phyloP scores from a whole-genome alignment of 2,797 vertebrate species.

The Arctocebus calabarensis region DNA sequence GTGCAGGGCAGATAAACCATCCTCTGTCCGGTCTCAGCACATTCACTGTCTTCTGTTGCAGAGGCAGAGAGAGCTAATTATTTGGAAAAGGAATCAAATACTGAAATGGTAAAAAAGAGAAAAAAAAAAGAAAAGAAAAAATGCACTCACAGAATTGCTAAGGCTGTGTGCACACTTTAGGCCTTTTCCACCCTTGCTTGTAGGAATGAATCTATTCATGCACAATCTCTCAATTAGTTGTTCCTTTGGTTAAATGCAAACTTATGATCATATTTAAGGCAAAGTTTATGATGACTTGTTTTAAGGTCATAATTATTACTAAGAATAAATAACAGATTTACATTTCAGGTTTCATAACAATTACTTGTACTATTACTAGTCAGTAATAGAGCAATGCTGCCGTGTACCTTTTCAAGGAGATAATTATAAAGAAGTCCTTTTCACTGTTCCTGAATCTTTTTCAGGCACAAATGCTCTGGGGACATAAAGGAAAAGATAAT shows the following conservation, averaged over 20 bases:
- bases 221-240: background rate
- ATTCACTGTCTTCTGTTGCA: background rate
- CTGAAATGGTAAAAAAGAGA: background rate
- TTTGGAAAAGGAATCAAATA: slow-evolving; percentile 21
- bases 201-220: background rate
- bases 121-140: background rate
- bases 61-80: background rate
- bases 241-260: background rate
- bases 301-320: background rate
- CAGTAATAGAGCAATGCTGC: background rate
- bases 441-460: slow-evolving; percentile 8
- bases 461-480: slow-evolving; percentile 4
- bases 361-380: background rate
- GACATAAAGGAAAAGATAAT: slow-evolving; percentile 57
- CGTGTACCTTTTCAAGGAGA: slow-evolving; percentile 34
- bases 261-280: background rate
- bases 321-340: background rate
- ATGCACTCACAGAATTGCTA: background rate
- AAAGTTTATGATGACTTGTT: background rate
- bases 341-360: slow-evolving; percentile 37
- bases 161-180: background rate
- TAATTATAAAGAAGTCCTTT: slow-evolving; percentile 22
- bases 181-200: background rate
- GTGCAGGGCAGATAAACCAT: background rate
- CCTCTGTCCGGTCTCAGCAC: background rate